These are phyloP conservation scores for Azemiops feae DNA, from an alignment of 2,113 vertebrate genomes.

Conservation along the genomic window DNA sequence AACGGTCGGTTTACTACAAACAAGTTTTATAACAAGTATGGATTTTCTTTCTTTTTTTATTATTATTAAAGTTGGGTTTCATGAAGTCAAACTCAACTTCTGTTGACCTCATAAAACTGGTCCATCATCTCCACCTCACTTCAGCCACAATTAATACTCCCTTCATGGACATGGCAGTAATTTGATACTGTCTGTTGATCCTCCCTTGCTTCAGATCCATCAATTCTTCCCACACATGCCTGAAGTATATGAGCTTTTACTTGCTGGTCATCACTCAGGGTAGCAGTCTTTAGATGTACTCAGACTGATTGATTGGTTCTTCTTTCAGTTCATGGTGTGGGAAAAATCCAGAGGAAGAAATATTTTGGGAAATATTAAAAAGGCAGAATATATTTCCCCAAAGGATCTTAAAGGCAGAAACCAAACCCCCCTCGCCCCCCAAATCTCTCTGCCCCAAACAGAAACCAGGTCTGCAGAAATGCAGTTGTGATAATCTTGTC, in stretches of 20 bases:
- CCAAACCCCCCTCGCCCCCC: too few relatives aligned
- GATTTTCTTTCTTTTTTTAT: not conserved
- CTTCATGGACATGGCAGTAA: not conserved
- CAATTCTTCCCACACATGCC: not conserved
- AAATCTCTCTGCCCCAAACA: too few relatives aligned
- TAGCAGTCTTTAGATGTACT: not conserved
- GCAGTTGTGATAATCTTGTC: too few relatives aligned
- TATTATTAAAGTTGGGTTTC: not conserved
- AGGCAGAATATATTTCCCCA: too few relatives aligned
- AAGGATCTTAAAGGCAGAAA: too few relatives aligned
- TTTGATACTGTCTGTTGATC: not conserved
- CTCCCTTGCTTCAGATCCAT: not conserved
- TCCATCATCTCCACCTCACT: not conserved
- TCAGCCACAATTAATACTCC: not conserved
- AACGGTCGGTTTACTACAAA: not conserved
- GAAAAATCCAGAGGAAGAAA: too few relatives aligned
- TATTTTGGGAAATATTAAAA: too few relatives aligned
- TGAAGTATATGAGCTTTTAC: not conserved
- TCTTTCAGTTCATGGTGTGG: not conserved
- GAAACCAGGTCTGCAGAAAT: too few relatives aligned
- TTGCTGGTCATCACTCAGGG: not conserved
- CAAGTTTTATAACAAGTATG: not conserved
- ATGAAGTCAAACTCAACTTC: not conserved
- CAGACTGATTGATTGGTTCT: not conserved
- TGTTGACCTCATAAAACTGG: not conserved